Conservation (phyloP, 2,113 vertebrate genomes). For the Phaethon lepturus region DNA sequence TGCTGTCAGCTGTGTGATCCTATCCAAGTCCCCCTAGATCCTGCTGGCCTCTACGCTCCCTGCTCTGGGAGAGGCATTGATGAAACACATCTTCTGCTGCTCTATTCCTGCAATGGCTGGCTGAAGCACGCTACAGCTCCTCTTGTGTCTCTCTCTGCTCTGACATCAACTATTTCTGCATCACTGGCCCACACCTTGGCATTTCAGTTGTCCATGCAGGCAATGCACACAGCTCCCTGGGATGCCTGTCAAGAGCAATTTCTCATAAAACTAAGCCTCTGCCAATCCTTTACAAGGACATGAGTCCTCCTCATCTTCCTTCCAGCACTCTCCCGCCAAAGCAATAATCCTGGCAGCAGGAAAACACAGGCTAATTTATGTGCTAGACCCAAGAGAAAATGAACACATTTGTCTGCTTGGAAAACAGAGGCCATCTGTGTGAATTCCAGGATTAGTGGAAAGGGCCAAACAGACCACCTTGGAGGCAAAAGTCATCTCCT, state of each 20-base stretch:
- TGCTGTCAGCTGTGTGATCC: not conserved
- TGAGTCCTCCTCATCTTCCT: not conserved
- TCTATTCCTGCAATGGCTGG: not conserved
- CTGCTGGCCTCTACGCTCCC: not conserved
- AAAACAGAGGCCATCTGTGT: not conserved
- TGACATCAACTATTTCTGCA: constrained; percentile 17
- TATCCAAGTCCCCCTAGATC: not conserved
- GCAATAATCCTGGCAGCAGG: not conserved
- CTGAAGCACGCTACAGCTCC: not conserved
- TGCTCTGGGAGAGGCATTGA: not conserved
- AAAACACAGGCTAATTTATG: not conserved
- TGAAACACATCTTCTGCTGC: not conserved
- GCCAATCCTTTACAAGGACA: constrained; percentile 41
- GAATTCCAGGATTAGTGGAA: not conserved
- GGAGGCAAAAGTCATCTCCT: not conserved
- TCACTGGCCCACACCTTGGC: constrained; percentile 4
- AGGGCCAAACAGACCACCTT: not conserved
- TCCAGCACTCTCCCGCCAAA: not conserved
- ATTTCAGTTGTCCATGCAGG: not conserved
- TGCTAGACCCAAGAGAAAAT: not conserved
- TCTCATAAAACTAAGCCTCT: not conserved
- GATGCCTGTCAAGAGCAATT: constrained; percentile 51
- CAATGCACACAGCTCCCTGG: not conserved
- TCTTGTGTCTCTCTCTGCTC: not conserved
- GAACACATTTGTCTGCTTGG: not conserved